Percentiles rank a stretch among this genome's conserved stretches.
Evolutionary conservation across 2,797 vertebrate genomes (phyloP).

Genomic region (Emys orbicularis): DNA sequence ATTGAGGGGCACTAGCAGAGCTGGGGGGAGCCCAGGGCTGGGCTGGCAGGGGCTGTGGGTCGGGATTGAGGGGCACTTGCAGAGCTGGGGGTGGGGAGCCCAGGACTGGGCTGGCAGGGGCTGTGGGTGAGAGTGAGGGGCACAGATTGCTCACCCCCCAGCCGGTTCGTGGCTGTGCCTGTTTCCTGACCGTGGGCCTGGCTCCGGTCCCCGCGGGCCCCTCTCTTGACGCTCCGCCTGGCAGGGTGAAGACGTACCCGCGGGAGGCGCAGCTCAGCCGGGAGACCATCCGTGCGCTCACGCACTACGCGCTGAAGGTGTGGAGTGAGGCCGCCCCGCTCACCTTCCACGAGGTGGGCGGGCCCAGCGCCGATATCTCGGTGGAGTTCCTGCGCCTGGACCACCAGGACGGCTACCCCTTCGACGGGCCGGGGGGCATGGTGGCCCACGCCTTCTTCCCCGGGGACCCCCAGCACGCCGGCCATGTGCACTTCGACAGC

Average conservation of each 20-base stretch:
- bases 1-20: not conserved
- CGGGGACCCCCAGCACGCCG: slow-evolving; percentile 81
- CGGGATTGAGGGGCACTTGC: rapidly evolving
- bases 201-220: not conserved
- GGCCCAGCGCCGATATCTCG: slow-evolving; percentile 78
- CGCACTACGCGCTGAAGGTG: slow-evolving; percentile 83
- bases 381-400: slow-evolving; percentile 82
- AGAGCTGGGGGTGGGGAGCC: not conserved
- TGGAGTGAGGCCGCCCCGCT: slow-evolving; percentile 82
- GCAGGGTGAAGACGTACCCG: slow-evolving; percentile 81
- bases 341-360: slow-evolving; percentile 79
- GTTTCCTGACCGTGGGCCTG: not conserved
- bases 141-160: not conserved
- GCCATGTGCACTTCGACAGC: slow-evolving; percentile 83
- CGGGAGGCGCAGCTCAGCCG: slow-evolving; percentile 75
- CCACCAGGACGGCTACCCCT: slow-evolving; percentile 84
- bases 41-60: no score
- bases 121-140: not conserved
- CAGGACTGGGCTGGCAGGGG: no score
- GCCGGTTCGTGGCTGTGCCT: not conserved
- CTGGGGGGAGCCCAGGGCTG: not conserved
- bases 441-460: slow-evolving; percentile 87
- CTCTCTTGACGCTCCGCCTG: no score
- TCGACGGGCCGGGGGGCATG: slow-evolving; percentile 84
- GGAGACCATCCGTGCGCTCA: slow-evolving; percentile 81